Base-by-base conservation (phyloP, 2,888 invertebrate genomes). In the Flexamia atlantica region DNA sequence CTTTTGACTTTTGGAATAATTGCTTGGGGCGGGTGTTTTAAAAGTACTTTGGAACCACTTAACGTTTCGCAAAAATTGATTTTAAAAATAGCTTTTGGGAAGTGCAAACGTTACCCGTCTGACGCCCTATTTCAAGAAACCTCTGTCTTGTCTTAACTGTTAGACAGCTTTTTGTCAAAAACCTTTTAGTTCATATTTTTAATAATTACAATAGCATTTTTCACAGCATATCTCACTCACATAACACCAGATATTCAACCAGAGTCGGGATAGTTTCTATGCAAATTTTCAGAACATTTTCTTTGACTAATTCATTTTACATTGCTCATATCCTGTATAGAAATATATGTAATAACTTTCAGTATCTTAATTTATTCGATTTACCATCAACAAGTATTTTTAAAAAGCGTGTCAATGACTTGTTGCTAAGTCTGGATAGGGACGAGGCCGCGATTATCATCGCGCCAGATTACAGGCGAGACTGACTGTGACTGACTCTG, bases 61-160 rank as follows among this genome's bases (percentile, higher is more conserved):
- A 53, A 20, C 23, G 23, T 20, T 53, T 7, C 53, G 5, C 53
- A 53, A 53, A 79, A 79, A 40, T 20, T 36, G 9, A 50, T 46
- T 79, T 30, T 79, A 46, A 79, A 79, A 53, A 30, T 53, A n/a
- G 79, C 10, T 9, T 79, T 79, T 50, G 25, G 40, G 3, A 76
- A 76, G 25, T 14, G 17, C 17, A 76, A n/a, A 42, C 46, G 40
- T 14, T 40, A 76, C 46, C 46, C 76, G 17, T 5, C 76, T 42
- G 76, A 40, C 40, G 5, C 46, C 12, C 76, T 76, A 14, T 76
- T 76, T 36, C 32, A 17, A 32, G 76, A 76, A 12, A 20, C 42
- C 23, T 25, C 23, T 17, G 46, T 76, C n/a, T n/a, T n/a, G n/a
- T n/a, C 17, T 36, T 76, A 40, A 42, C 32, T 23, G 20, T 76